These are phyloP conservation scores for Hirtodrosophila duncani DNA, from an alignment of 2,888 invertebrate species.

Conservation along the genomic window DNA sequence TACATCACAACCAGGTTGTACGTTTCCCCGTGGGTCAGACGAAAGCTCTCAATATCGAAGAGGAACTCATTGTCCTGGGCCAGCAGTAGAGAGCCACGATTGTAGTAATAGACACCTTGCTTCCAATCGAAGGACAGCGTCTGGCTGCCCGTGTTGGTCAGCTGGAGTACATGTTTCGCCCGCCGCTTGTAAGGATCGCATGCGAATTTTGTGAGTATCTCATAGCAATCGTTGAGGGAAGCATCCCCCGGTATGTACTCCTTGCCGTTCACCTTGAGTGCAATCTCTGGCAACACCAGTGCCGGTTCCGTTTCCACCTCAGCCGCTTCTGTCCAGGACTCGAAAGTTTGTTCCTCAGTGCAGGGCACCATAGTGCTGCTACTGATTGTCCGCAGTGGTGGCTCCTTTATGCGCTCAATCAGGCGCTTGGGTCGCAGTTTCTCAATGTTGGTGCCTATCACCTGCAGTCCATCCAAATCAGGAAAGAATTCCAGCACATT, in stretches of 20 bases:
- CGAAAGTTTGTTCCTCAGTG: slow-evolving; percentile 21
- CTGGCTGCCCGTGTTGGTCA: slow-evolving; percentile 63
- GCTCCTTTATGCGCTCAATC: slow-evolving; percentile 19
- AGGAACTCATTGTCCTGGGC: slow-evolving; percentile 62
- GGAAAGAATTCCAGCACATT: slow-evolving; percentile 68
- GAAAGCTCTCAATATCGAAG: slow-evolving; percentile 59
- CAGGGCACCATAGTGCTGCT: slow-evolving; percentile 26
- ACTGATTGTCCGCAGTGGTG: slow-evolving; percentile 40
- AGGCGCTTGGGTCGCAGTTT: slow-evolving; percentile 8
- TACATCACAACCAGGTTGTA: slow-evolving; percentile 53
- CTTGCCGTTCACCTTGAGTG: slow-evolving; percentile 59
- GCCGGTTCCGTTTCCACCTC: neutral
- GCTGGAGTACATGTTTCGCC: slow-evolving; percentile 42
- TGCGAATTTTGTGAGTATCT: slow-evolving; percentile 41
- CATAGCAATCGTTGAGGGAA: slow-evolving; percentile 36
- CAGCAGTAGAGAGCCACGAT: slow-evolving; percentile 43
- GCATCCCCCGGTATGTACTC: slow-evolving; percentile 27
- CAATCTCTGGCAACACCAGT: slow-evolving; percentile 38
- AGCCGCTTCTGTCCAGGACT: neutral
- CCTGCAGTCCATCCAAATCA: slow-evolving; percentile 55
- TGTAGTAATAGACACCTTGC: slow-evolving; percentile 56
- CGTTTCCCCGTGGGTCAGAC: slow-evolving; percentile 47
- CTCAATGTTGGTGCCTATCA: slow-evolving; percentile 43
- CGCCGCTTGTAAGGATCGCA: slow-evolving; percentile 58
- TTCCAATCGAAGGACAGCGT: slow-evolving; percentile 60